phyloP scores from a whole-genome alignment of 2,113 vertebrate species.

The Pachypanchax playfairii region DNA sequence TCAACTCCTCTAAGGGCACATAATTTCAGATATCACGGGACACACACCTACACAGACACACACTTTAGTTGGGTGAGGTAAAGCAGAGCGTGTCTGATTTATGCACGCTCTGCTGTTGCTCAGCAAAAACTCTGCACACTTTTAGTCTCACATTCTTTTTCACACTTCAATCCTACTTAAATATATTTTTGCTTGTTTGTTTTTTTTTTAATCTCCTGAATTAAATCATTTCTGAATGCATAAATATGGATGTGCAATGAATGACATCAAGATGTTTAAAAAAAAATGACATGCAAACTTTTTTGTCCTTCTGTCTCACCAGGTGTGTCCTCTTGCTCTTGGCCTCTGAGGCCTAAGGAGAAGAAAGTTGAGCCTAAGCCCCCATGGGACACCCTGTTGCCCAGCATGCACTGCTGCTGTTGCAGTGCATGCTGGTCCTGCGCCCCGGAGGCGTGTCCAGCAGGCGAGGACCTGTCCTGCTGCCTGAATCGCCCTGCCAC shows the following conservation, averaged over 20 bases:
- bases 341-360: conserved; percentile 81
- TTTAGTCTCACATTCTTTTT: conserved; percentile 15
- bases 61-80: conserved; percentile 17
- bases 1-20: conserved; percentile 8
- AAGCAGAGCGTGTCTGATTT: conserved; percentile 44
- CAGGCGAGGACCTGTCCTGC: conserved; percentile 71
- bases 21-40: conserved; percentile 11
- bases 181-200: conserved; percentile 39
- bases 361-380: conserved; percentile 71
- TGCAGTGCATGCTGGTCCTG: conserved; percentile 84
- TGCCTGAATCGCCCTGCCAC: conserved; percentile 82
- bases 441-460: conserved; percentile 61
- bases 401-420: conserved; percentile 82
- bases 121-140: conserved; percentile 17
- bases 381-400: conserved; percentile 79
- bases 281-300: too few relatives aligned
- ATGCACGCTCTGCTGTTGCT: conserved; percentile 34
- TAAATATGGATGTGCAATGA: not conserved
- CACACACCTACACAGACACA: not conserved
- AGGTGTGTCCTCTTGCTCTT: conserved; percentile 82
- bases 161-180: not conserved
- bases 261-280: too few relatives aligned
- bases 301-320: conserved; percentile 38
- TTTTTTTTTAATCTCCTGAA: conserved; percentile 30
- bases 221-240: conserved; percentile 21